These are phyloP conservation scores for Callosobruchus maculatus DNA, from an alignment of 2,888 invertebrate genomes.

Conservation along the genomic window DNA sequence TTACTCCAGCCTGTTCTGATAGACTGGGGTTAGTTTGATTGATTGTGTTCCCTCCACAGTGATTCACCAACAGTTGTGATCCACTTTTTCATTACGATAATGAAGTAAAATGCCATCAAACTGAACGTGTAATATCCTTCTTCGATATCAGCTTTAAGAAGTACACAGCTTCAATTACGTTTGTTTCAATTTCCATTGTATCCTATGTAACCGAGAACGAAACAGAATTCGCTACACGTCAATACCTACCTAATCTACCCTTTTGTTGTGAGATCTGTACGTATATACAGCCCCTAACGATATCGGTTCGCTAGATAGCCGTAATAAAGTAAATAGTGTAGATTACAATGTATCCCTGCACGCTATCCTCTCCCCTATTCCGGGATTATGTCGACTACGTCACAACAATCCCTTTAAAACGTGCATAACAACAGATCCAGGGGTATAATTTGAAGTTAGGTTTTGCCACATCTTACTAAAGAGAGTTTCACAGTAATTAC, in stretches of 20 bases:
- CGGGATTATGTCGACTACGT: not conserved
- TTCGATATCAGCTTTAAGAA: too few relatives aligned
- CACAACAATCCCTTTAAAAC: not conserved
- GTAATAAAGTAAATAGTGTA: not conserved
- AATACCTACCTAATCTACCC: not conserved
- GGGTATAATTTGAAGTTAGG: not conserved
- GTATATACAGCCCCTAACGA: not conserved
- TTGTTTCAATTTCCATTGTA: not conserved
- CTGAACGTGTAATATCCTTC: too few relatives aligned
- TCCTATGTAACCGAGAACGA: not conserved
- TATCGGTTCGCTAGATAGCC: not conserved
- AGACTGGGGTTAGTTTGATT: too few relatives aligned
- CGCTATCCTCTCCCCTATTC: not conserved
- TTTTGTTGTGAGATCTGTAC: not conserved
- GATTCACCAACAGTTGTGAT: too few relatives aligned
- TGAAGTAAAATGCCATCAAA: too few relatives aligned
- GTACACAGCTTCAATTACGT: not conserved
- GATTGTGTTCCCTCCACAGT: too few relatives aligned
- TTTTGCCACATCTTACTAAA: too few relatives aligned
- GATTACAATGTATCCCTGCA: not conserved
- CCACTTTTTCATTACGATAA: too few relatives aligned
- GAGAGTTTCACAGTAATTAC: too few relatives aligned
- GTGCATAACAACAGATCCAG: not conserved
- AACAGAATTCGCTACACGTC: not conserved
- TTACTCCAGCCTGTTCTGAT: too few relatives aligned